Evolutionary conservation across 1,140 invertebrate species (phyloP), one percentile per base, ranked within the genome.

Genomic region (Drosophila subpulchrella): DNA sequence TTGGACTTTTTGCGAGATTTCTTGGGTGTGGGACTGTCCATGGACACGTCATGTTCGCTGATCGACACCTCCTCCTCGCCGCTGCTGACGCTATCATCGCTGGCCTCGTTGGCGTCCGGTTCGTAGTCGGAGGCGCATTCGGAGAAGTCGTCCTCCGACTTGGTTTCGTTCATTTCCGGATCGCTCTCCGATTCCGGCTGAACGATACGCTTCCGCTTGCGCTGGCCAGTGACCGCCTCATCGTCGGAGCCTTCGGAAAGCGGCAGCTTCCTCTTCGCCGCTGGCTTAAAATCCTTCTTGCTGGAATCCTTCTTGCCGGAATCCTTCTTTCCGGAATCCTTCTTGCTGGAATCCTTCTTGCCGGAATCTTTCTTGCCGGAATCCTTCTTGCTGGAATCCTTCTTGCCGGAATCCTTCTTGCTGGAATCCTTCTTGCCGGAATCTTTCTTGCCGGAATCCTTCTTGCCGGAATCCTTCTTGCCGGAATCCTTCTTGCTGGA

Each of bases 171-270:
- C 44, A 76, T 59, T 20, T 88, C 80, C 50, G 91, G 82, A n/a
- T 92, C 92, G 39, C 91, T 93, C 77, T 94, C 93, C 17, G 94
- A 94, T 66, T 94, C 93, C 8, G 93, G 71, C 10, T 93, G 88
- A 50, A 93, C 82, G 6, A 94, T 81, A 32, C 93, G 93, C 55
- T 84, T 93, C 73, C 83, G 62, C 20, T 84, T 85, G 13, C 78
- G 65, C 75, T 93, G 62, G 6, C 88, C 82, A 20, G 86, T 75
- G 12, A 93, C 82, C 46, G 93, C 91, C 20, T 93, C 93, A 72
- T 92, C 90, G 6, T 92, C 79, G 5, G 83, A 72, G 20, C 91
- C 91, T 10, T 91, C 54, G 6, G 75, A 48, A 56, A 55, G 32
- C 8, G 67, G n/a, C 20, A 81, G 36, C 20, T 73, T 84, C 10